phyloP scores from a whole-genome alignment of 2,797 vertebrate species.

The Echiichthys vipera region DNA sequence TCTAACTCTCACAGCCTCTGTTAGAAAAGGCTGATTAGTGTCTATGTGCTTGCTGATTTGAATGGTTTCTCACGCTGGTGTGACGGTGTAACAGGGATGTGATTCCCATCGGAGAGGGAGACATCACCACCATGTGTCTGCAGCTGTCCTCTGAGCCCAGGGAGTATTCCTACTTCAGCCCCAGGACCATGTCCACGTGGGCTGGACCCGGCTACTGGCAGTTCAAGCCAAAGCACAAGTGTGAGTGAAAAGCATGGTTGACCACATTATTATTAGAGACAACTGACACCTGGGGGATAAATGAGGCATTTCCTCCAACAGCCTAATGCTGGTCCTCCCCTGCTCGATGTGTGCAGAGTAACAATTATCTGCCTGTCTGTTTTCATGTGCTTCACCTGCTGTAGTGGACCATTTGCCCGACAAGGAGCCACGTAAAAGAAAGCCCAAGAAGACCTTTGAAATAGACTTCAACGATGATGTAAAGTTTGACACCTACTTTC shows the following conservation, averaged over 20 bases:
- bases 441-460: constrained; percentile 86
- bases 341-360: neutral
- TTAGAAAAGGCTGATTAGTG: neutral
- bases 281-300: neutral
- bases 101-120: constrained; percentile 85
- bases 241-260: constrained; percentile 76
- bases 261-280: neutral
- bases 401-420: constrained; percentile 85
- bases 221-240: constrained; percentile 89
- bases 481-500: constrained; percentile 88
- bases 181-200: constrained; percentile 93
- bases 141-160: constrained; percentile 92
- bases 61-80: neutral
- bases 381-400: constrained; percentile 8
- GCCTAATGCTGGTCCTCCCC: neutral
- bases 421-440: constrained; percentile 84
- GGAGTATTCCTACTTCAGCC: constrained; percentile 99
- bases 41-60: neutral
- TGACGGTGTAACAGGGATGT: constrained; percentile 62
- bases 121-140: constrained; percentile 89
- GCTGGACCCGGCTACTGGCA: constrained; percentile 97
- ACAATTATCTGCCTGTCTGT: constrained; percentile 2
- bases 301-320: neutral
- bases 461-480: constrained; percentile 90
- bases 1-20: neutral